Evolutionary conservation across 2,113 vertebrate species (phyloP), one percentile per base, ranked within the genome.

Genomic region (Abramis brama): DNA sequence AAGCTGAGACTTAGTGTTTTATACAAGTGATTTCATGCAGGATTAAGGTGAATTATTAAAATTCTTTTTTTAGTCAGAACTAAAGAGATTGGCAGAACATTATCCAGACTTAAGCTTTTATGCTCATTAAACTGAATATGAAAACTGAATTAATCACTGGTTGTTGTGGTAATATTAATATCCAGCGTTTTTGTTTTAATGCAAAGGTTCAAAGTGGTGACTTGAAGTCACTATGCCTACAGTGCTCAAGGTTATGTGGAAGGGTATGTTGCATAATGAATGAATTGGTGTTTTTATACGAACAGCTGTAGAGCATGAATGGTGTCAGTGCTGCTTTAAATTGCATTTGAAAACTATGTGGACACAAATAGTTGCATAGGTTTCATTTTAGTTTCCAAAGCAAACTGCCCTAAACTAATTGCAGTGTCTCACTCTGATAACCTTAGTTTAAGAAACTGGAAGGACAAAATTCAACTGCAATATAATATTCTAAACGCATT

Each of bases 81-180:
- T 52, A 30, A 30, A 19, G 47, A 70, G 80, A 71, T 9, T 19
- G 59, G 39, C 21, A 47, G 5, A 47, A 62, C 15, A 68, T 25
- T 19, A 13, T 43, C 13, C 17, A 8, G 64, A 36, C n/a, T 17
- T 30, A 47, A 59, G 23, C 17, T 66, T 71, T 78, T 81, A 81
- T 80, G 33, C 33, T 68, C 57, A 85, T 85, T 12, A 45, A 45
- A 17, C 23, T 45, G 36, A 77, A 68, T 85, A 50, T 50, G 47
- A 50, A 50, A 50, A 50, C 47, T 17, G 15, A 52, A 52, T 73
- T 25, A 57, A 52, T 73, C 83, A 64, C 33, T 66, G 43, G 86
- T 85, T 85, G 79, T 87, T 87, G 88, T 87, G 86, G 79, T 74
- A 85, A 87, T 74, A 76, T 62, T 81, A 55, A 17, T 85, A 74